Base-by-base conservation (phyloP, 2,113 vertebrate species). In the Aegithalos caudatus region DNA sequence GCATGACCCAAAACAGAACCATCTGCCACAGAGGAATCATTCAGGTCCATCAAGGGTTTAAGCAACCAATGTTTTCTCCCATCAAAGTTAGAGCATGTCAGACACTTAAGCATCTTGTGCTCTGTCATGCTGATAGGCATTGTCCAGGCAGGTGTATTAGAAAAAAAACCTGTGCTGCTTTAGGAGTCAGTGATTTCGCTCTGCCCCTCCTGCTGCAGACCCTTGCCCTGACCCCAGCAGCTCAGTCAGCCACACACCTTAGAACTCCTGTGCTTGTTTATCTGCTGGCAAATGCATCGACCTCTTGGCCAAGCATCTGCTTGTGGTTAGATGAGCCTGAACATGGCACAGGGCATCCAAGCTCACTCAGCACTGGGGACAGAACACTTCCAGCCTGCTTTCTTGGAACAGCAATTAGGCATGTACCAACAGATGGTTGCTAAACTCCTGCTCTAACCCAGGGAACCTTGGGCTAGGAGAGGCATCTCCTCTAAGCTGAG, bases 211-310 rank as follows among this genome's bases (percentile, higher is more conserved):
- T 38, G 40, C 33, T 78, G 65, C 57, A 24, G 35, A 11, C 7
- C 48, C 53, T 13, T 9, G 11, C 13, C 74, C 31, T 15, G 22
- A n/a, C 20, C 66, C 29, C 1, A 9, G 35, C 42, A 40, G 25
- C n/a, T 23, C 1, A 0, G 10, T 18, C 64, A 58, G 56, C 15
- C 23, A 2, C 9, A 1, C 62, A 61, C 44, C 35, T 10, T 1
- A 14, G 24, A 57, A 1, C 51, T 2, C 47, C 71, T 47, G 76
- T 29, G 2, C 65, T 62, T 42, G 31, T 38, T 83, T 69, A 7
- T 58, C 56, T 70, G 12, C 69, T 48, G n/a, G 47, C 44, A 51
- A 51, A 60, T 0, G 0, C 57, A 76, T 71, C 0, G 12, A 86
- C 82, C 58, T 44, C 29, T 50, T 14, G 12, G 9, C 42, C 0